A percentile compares a stretch with the other conserved stretches of the same genome.
phyloP scores from a whole-genome alignment of 2,113 vertebrate genomes.

The Micronycteris hirsuta region DNA sequence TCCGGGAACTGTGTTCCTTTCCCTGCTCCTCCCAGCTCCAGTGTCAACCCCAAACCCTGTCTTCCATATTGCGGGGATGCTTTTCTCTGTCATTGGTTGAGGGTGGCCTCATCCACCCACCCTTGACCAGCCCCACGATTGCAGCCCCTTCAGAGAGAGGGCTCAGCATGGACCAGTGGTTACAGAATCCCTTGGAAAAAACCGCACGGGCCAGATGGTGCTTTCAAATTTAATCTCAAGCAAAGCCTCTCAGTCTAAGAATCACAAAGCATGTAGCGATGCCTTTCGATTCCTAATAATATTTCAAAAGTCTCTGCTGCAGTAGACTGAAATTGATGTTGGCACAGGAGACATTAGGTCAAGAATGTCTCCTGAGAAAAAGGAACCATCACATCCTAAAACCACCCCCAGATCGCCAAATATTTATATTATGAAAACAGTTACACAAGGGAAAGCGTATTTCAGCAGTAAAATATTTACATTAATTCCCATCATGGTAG shows the following conservation, averaged over 20 bases:
- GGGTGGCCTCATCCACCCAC: background rate
- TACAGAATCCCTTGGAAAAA: background rate
- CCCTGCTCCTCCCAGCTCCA: background rate
- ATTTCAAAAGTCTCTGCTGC: conserved; percentile 14
- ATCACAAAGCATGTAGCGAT: background rate
- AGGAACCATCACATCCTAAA: background rate
- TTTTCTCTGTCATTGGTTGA: background rate
- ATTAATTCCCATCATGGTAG: background rate
- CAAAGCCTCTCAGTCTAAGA: background rate
- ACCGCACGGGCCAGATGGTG: accelerated
- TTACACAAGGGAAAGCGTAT: background rate
- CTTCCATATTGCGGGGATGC: accelerated
- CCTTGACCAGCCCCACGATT: accelerated
- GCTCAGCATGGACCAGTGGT: background rate
- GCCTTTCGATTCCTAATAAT: background rate
- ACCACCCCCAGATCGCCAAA: background rate
- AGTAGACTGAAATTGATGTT: background rate
- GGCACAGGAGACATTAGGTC: background rate
- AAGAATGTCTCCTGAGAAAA: background rate
- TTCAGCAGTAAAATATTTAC: background rate
- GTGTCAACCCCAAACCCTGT: background rate
- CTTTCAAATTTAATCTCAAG: background rate
- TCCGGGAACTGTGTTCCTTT: background rate
- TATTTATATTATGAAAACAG: background rate
- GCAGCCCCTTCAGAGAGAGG: background rate